phyloP scores from a whole-genome alignment of 2,797 vertebrate genomes.

The Oreochromis grahami region DNA sequence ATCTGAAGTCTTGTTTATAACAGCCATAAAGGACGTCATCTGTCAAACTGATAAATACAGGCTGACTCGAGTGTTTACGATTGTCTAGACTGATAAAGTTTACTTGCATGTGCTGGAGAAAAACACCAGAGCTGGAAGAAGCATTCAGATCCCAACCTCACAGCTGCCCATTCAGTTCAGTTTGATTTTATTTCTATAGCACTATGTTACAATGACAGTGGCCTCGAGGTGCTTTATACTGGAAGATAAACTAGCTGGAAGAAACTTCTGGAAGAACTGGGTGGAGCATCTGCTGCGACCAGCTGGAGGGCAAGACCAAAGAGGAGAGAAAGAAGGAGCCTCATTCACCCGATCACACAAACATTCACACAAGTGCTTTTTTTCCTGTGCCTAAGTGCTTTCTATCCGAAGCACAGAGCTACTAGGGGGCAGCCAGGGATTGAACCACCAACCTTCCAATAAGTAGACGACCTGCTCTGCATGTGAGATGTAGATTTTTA shows the following conservation, averaged over 20 bases:
- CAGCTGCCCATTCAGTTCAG: rapidly evolving
- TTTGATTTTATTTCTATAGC: background rate
- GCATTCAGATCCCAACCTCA: background rate
- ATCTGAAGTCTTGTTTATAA: background rate
- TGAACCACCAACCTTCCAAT: rapidly evolving
- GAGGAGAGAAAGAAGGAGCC: background rate
- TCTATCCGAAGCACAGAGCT: background rate
- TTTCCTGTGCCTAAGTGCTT: background rate
- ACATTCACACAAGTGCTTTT: rapidly evolving
- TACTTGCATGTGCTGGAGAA: background rate
- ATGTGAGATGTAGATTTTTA: background rate
- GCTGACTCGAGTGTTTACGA: background rate
- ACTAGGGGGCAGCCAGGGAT: background rate
- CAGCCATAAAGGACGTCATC: background rate
- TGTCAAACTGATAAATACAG: background rate
- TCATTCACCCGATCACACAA: background rate
- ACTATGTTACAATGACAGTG: rapidly evolving
- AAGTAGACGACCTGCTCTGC: background rate
- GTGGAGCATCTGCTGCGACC: background rate
- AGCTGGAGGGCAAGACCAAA: background rate
- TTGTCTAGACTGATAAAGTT: background rate
- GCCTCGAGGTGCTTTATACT: background rate
- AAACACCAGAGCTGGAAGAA: background rate
- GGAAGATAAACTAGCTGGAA: background rate
- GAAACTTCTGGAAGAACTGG: background rate